Percentiles rank a stretch among this genome's conserved stretches.
Evolutionary conservation across 2,888 invertebrate genomes (phyloP).

Genomic region (Zeuzera pyrina): DNA sequence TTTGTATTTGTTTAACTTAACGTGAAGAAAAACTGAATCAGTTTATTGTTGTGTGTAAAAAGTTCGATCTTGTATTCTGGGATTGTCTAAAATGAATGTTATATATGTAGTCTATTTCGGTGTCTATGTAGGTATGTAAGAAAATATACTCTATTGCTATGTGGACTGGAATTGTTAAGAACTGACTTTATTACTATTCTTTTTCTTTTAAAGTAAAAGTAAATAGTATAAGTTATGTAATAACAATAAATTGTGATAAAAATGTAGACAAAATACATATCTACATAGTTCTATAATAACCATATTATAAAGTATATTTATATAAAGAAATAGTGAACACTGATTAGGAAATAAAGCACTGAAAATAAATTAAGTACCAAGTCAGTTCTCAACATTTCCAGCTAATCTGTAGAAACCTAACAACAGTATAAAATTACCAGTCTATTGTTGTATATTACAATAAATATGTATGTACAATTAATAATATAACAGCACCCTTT

Average conservation of each 20-base stretch:
- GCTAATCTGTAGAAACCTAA: slow-evolving; percentile 67
- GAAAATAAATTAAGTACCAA: slow-evolving; percentile 13
- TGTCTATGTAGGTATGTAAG: slow-evolving; percentile 58
- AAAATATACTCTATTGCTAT: slow-evolving; percentile 69
- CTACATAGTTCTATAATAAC: no score
- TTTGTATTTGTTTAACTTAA: slow-evolving; percentile 22
- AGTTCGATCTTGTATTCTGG: slow-evolving; percentile 73
- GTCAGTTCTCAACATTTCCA: slow-evolving; percentile 36
- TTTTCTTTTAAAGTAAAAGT: no score
- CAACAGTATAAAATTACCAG: slow-evolving; percentile 69
- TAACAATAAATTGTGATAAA: no score
- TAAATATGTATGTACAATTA: slow-evolving; percentile 72
- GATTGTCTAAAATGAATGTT: slow-evolving; percentile 66
- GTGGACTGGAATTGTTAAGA: slow-evolving; percentile 34
- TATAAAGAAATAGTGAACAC: slow-evolving; percentile 6
- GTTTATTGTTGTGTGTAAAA: slow-evolving; percentile 60
- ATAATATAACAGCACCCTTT: slow-evolving; percentile 68
- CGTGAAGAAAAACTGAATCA: slow-evolving; percentile 38
- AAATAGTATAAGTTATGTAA: no score
- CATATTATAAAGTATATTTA: neutral
- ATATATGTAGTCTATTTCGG: slow-evolving; percentile 63
- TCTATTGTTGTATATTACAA: slow-evolving; percentile 70
- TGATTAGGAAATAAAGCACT: slow-evolving; percentile 1
- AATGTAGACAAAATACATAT: no score
- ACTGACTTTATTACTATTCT: slow-evolving; percentile 10